Evolutionary conservation across 2,888 invertebrate species (phyloP), one percentile per base, ranked within the genome.

Genomic region (Lochmaea crataegi): DNA sequence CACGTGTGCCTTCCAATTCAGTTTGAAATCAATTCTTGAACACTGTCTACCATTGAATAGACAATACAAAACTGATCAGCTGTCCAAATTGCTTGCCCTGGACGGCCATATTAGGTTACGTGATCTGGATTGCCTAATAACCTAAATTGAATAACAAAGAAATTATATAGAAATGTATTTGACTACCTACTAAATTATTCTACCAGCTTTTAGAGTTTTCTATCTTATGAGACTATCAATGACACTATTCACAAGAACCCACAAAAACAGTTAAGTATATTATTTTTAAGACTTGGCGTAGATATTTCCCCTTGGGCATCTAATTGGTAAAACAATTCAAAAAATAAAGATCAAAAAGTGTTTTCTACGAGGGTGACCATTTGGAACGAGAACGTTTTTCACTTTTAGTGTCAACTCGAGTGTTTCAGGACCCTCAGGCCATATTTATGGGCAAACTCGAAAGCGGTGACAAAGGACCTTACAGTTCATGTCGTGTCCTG

Each of bases 401-500:
- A 78, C 76, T 80, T 80, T 78, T 80, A 80, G 75, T 77, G 79
- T 76, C 75, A 75, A 74, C 73, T 73, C 73, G 78, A 79, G 77
- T 76, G 81, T 74, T 79, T 80, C 79, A 69, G 75, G 80, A 76
- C 79, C 77, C 80, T 80, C 77, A 73, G 79, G 81, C 77, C 79
- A 81, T 83, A 83, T 83, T 83, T 82, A 82, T 82, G 80, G 80
- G 78, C 75, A 76, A 76, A 78, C 77, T 79, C 77, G 80, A 75
- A 70, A 77, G 74, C 80, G 77, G 81, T 78, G 82, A 83, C 82
- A 83, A 82, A 83, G 81, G 80, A 78, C 81, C 80, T 78, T 74
- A 81, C 81, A 79, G 80, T 82, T 82, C 80, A 81, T 81, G 79
- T 81, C 80, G 77, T 81, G 81, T 82, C 80, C 82, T 78, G 77